Conservation (phyloP, 2,888 invertebrate genomes). For the Taenaris catops region DNA sequence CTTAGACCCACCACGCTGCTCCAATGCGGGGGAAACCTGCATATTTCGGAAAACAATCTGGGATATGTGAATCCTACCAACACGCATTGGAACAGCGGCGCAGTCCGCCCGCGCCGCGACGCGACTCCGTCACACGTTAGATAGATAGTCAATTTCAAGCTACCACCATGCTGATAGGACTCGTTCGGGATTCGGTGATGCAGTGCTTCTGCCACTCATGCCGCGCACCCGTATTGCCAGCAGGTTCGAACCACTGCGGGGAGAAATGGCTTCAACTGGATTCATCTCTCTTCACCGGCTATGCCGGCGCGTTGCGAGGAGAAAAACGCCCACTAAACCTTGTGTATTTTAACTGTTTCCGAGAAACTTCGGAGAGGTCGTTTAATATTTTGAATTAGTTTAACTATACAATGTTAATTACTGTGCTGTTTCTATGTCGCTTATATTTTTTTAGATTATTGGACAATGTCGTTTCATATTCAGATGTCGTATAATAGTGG, state of each 20-base stretch:
- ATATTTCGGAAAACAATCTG: too few relatives aligned
- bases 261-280: conserved; percentile 23
- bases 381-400: too few relatives aligned
- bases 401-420: too few relatives aligned
- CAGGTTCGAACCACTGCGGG: conserved; percentile 79
- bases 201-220: conserved; percentile 97
- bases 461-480: too few relatives aligned
- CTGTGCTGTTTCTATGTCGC: too few relatives aligned
- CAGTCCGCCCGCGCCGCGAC: conserved; percentile 79
- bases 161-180: conserved; percentile 90
- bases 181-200: conserved; percentile 94
- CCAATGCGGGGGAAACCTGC: too few relatives aligned
- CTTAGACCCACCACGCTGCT: too few relatives aligned
- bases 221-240: conserved; percentile 89
- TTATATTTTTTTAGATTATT: too few relatives aligned
- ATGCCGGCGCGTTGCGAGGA: conserved; percentile 41
- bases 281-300: conserved; percentile 36
- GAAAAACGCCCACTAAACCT: conserved; percentile 43
- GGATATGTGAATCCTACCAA: too few relatives aligned
- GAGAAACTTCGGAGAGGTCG: conserved; percentile 3
- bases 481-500: too few relatives aligned
- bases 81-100: too few relatives aligned
- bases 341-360: conserved; percentile 14
- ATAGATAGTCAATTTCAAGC: conserved; percentile 71
- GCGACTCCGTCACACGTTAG: conserved; percentile 70